Evolutionary conservation across 1,140 invertebrate genomes (phyloP).

Genomic region (Oncopeltus fasciatus): DNA sequence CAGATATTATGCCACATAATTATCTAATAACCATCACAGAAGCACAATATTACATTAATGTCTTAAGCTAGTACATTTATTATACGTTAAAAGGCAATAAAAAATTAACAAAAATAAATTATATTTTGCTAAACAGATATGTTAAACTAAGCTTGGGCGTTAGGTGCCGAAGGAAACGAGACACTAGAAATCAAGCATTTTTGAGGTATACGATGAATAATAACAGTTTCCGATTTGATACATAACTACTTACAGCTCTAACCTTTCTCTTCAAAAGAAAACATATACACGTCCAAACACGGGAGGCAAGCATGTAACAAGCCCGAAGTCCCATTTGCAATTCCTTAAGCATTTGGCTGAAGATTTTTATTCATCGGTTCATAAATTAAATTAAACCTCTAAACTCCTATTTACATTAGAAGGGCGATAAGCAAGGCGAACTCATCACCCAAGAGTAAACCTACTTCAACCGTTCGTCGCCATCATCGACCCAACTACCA

Average conservation of each 20-base stretch:
- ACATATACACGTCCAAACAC: slow-evolving; percentile 95
- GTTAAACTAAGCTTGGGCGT: too few relatives aligned
- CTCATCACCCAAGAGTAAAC: not conserved
- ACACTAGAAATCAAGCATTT: too few relatives aligned
- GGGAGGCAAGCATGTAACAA: slow-evolving; percentile 84
- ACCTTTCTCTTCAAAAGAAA: slow-evolving; percentile 92
- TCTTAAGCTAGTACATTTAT: too few relatives aligned
- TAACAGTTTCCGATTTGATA: not conserved
- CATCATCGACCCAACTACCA: not conserved
- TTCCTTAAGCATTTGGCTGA: slow-evolving; percentile 73
- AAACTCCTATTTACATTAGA: not conserved
- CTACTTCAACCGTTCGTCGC: slow-evolving; percentile 2
- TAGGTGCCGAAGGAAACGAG: too few relatives aligned
- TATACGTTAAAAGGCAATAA: too few relatives aligned
- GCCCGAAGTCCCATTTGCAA: slow-evolving; percentile 93
- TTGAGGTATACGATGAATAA: not conserved
- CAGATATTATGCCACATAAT: too few relatives aligned
- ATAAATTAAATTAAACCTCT: not conserved
- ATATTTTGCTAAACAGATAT: too few relatives aligned
- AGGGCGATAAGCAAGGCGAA: not conserved
- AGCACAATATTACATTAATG: too few relatives aligned
- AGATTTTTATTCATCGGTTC: not conserved
- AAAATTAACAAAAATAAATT: too few relatives aligned
- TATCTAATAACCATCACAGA: too few relatives aligned
- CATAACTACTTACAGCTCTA: slow-evolving; percentile 67